Evolutionary conservation across 2,113 vertebrate genomes (phyloP).

Genomic region (Boleophthalmus pectinirostris): DNA sequence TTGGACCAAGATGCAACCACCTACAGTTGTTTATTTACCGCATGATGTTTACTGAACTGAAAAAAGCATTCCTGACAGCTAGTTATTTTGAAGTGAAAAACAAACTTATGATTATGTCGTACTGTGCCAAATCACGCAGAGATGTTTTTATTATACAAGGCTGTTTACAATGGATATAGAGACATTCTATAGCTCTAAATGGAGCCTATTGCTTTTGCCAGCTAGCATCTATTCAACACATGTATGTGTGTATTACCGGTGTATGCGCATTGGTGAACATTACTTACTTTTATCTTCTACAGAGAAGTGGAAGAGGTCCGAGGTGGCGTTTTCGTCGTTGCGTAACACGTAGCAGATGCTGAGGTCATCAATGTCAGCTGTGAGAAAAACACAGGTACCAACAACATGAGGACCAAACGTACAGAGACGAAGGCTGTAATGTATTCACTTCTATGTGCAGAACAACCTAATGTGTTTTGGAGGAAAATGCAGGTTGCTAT

Average conservation of each 20-base stretch:
- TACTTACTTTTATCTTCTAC: slow-evolving; percentile 88
- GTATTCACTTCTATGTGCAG: neutral
- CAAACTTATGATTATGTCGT: neutral
- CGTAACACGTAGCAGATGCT: slow-evolving; percentile 90
- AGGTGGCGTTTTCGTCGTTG: slow-evolving; percentile 83
- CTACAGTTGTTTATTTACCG: neutral
- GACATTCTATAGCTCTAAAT: neutral
- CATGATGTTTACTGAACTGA: neutral
- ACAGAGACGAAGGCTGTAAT: neutral
- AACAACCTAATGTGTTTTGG: neutral
- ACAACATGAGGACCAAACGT: neutral
- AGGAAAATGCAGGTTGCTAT: slow-evolving; percentile 9
- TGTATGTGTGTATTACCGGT: neutral
- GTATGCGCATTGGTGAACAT: slow-evolving; percentile 1
- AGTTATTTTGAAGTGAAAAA: neutral
- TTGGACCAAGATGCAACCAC: neutral
- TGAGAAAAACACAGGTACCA: neutral
- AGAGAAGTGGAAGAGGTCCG: slow-evolving; percentile 86
- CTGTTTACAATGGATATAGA: neutral
- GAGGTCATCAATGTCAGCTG: slow-evolving; percentile 90
- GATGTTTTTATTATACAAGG: neutral
- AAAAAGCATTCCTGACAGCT: neutral
- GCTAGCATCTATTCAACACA: neutral
- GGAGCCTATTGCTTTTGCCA: neutral
- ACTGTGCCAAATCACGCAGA: neutral